Percentiles rank a stretch among this genome's conserved stretches.
These are phyloP conservation scores for Moxostoma hubbsi DNA, from an alignment of 2,797 vertebrate genomes.

Conservation along the genomic window DNA sequence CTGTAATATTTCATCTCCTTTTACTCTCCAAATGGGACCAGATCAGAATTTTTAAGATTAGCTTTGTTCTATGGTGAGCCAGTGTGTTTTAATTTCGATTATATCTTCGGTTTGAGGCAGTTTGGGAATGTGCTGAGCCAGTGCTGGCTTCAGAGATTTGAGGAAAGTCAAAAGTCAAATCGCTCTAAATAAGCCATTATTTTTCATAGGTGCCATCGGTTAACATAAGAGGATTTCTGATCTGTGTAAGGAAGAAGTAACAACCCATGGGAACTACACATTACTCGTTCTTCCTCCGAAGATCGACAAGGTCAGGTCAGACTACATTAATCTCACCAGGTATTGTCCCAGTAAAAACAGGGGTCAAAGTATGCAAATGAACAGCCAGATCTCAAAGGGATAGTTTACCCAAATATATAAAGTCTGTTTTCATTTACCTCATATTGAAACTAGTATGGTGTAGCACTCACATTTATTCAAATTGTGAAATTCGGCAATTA, in stretches of 20 bases:
- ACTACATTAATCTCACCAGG: constrained; percentile 13
- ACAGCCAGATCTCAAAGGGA: constrained; percentile 11
- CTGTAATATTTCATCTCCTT: constrained; percentile 53
- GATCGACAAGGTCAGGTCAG: constrained; percentile 18
- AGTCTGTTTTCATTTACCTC: not conserved
- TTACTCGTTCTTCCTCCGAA: not conserved
- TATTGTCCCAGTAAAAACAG: constrained; percentile 16
- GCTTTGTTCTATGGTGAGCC: constrained; percentile 48
- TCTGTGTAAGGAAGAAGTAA: not conserved
- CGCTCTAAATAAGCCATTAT: constrained; percentile 39
- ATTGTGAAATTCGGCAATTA: not conserved
- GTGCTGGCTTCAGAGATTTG: not conserved
- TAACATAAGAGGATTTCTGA: not conserved
- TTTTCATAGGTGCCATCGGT: constrained; percentile 22
- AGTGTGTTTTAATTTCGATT: constrained; percentile 20
- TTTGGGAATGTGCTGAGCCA: constrained; percentile 42
- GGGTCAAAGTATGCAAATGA: constrained; percentile 24
- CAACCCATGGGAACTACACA: constrained; percentile 8
- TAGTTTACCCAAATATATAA: not conserved
- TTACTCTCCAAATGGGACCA: constrained; percentile 63
- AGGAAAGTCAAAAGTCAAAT: constrained; percentile 21
- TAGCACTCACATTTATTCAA: no score
- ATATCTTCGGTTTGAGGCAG: constrained; percentile 5
- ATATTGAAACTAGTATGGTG: not conserved
- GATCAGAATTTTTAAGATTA: constrained; percentile 57